Evolutionary conservation across 1,140 invertebrate genomes (phyloP), one percentile per base, ranked within the genome.

Genomic region (Ooceraea biroi): DNA sequence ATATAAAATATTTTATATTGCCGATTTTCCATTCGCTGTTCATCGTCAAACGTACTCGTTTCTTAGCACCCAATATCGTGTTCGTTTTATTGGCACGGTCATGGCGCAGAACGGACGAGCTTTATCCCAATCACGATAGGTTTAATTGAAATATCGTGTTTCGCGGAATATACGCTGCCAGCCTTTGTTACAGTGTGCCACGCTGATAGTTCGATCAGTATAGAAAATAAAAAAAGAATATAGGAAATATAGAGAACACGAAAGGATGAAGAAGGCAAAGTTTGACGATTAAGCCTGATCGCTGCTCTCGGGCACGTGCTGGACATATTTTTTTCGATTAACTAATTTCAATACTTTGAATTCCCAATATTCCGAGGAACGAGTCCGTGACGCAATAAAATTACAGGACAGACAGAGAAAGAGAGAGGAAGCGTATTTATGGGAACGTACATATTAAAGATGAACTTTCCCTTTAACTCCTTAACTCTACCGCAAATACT

Each of bases 131-230:
- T 63, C 58, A 30, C 78, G 66, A 80, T 73, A 71, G 82, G 48
- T 57, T 66, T 88, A 89, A 90, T 91, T 83, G 87, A 86, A 88
- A 89, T 89, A 76, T 78, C 85, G 61, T 85, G 87, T 88, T 86
- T 77, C 74, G 63, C 19, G 66, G 65, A 69, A 82, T 66, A 82
- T 65, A 57, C 46, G 60, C 60, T 48, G 46, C 22, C 63, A 48
- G 50, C 55, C 85, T 87, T 87, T 87, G 65, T 86, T 83, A 30
- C 25, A 36, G 41, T 25, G 41, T 25, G 85, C 19, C n/a, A 30
- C 65, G 63, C 57, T 65, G 48, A 68, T 55, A 52, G 22, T 44
- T 82, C 69, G 10, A 76, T 76, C 71, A 61, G 58, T 83, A 58
- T 27, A 41, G 19, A 66, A 77, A 87, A 66, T 36, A 60, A 83